Evolutionary conservation across 2,888 invertebrate species (phyloP).

Genomic region (Lumbricus terrestris): DNA sequence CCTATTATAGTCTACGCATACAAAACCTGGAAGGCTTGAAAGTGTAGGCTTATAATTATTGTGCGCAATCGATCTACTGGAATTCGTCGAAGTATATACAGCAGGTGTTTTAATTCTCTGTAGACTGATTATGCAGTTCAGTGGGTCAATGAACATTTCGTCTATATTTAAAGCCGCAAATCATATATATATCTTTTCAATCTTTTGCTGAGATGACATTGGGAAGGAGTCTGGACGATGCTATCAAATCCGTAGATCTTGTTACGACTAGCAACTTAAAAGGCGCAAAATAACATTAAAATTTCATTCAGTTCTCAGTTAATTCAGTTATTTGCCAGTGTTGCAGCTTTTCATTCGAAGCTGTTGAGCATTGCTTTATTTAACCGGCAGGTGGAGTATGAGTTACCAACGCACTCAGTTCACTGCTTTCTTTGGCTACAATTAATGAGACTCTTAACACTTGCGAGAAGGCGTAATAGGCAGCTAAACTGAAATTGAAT

Average conservation of each 20-base stretch:
- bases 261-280: not conserved
- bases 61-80: no score
- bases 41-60: no score
- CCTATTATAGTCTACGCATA: no score
- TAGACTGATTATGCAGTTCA: not conserved
- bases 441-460: not conserved
- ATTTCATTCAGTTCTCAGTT: not conserved
- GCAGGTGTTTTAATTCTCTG: not conserved
- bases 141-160: not conserved
- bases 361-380: not conserved
- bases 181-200: no score
- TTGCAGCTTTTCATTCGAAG: not conserved
- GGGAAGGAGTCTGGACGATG: not conserved
- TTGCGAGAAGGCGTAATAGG: not conserved
- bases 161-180: no score
- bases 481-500: not conserved
- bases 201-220: not conserved
- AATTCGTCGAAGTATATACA: not conserved
- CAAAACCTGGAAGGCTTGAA: no score
- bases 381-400: not conserved
- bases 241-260: not conserved
- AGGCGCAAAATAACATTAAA: not conserved
- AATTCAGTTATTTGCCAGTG: not conserved
- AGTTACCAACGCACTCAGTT: constrained; percentile 3
- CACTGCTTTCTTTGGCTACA: not conserved